Conservation (phyloP, 2,888 invertebrate genomes). For the Cataglyphis altisquamis region DNA sequence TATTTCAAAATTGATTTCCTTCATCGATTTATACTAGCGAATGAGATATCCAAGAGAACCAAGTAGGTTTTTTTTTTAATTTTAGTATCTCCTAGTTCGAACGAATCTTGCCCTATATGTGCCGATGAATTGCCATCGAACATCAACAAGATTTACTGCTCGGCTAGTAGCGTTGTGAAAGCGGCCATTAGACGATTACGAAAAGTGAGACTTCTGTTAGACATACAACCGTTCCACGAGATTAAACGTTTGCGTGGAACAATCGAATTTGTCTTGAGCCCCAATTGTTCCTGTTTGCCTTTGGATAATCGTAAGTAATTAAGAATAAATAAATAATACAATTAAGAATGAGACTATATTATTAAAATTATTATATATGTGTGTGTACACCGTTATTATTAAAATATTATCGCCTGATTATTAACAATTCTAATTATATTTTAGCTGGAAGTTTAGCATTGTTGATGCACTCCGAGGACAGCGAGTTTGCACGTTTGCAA, state of each 20-base stretch:
- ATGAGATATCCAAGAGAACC: not conserved
- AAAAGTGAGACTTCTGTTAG: conserved; percentile 79
- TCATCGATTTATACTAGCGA: not conserved
- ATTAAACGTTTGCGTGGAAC: conserved; percentile 75
- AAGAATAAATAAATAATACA: not conserved
- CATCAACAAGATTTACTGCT: conserved; percentile 79
- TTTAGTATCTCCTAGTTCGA: conserved; percentile 45
- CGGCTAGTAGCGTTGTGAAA: conserved; percentile 79
- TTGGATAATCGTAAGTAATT: conserved; percentile 80
- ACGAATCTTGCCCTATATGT: conserved; percentile 79
- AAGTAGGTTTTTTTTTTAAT: not conserved
- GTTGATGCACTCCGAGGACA: conserved; percentile 73
- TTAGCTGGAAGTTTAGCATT: conserved; percentile 81
- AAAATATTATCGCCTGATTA: not conserved
- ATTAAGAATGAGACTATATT: not conserved
- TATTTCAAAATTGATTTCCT: not conserved
- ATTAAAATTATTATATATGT: not conserved
- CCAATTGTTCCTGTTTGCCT: conserved; percentile 79
- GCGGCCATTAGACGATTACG: conserved; percentile 80
- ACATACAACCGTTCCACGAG: conserved; percentile 72
- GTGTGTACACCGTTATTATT: not conserved
- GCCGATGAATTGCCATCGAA: conserved; percentile 77
- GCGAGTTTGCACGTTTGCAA: conserved; percentile 64
- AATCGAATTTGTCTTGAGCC: conserved; percentile 76
- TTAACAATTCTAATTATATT: conserved; percentile 62